Conservation (phyloP, 2,888 invertebrate genomes). For the Noctuana brunneofusca region DNA sequence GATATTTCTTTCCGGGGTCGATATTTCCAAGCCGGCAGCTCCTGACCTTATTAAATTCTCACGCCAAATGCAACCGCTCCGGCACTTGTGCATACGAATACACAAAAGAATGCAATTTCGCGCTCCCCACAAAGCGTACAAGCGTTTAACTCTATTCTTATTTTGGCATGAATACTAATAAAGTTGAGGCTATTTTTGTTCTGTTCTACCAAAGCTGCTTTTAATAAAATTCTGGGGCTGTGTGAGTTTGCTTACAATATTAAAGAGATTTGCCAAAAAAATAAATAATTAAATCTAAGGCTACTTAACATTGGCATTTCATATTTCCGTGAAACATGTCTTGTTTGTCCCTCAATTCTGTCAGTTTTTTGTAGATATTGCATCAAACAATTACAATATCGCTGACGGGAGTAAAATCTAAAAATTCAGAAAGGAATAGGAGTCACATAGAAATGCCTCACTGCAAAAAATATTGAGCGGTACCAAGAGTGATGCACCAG, state of each 20-base stretch:
- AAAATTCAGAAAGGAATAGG: too few relatives aligned
- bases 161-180: slow-evolving; percentile 29
- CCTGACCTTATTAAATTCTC: slow-evolving; percentile 61
- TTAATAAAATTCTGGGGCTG: neutral
- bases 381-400: neutral
- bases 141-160: slow-evolving; percentile 30
- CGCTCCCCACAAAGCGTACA: slow-evolving; percentile 24
- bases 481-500: too few relatives aligned
- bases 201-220: neutral
- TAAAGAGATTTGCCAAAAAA: neutral
- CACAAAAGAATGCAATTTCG: slow-evolving; percentile 33
- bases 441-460: too few relatives aligned
- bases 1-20: slow-evolving; percentile 3
- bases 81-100: slow-evolving; percentile 32
- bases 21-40: neutral
- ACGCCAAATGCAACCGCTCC: slow-evolving; percentile 48
- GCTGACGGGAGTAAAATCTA: too few relatives aligned
- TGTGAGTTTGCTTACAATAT: neutral
- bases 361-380: neutral
- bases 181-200: slow-evolving; percentile 22
- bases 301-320: too few relatives aligned
- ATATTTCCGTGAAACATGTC: too few relatives aligned
- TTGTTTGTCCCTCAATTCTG: neutral
- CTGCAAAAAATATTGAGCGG: too few relatives aligned
- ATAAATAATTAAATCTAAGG: too few relatives aligned